Conservation (phyloP, 2,113 vertebrate genomes). For the Chloropsis hardwickii region DNA sequence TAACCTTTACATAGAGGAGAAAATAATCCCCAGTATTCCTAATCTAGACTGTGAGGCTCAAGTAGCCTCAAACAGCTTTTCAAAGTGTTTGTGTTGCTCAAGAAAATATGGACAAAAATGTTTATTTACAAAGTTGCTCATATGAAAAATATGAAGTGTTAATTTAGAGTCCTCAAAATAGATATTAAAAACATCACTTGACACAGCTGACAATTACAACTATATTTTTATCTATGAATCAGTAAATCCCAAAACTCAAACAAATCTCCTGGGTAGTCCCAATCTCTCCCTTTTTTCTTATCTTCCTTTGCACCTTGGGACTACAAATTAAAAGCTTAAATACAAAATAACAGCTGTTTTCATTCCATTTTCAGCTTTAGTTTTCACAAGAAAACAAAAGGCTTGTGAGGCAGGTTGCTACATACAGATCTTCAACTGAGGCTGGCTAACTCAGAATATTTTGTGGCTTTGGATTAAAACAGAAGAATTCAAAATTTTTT, state of each 20-base stretch:
- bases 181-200: not conserved
- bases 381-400: conserved; percentile 27
- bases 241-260: not conserved
- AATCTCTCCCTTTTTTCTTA: not conserved
- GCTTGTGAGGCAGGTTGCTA: not conserved
- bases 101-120: not conserved
- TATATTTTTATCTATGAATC: not conserved
- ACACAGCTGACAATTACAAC: not conserved
- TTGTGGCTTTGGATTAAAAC: not conserved
- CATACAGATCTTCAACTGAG: not conserved
- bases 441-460: not conserved
- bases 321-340: conserved; percentile 16
- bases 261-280: not conserved
- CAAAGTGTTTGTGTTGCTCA: not conserved
- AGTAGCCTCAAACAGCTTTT: not conserved
- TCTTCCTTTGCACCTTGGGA: not conserved
- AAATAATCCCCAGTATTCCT: not conserved
- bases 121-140: not conserved
- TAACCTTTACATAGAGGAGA: not conserved
- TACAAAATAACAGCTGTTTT: not conserved
- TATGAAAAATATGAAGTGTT: not conserved
- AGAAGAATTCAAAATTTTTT: not conserved
- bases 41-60: not conserved
- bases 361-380: not conserved
- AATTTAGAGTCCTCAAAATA: not conserved